These are phyloP conservation scores for Rhabdomys dilectus DNA, from an alignment of 2,113 vertebrate species.

Conservation along the genomic window DNA sequence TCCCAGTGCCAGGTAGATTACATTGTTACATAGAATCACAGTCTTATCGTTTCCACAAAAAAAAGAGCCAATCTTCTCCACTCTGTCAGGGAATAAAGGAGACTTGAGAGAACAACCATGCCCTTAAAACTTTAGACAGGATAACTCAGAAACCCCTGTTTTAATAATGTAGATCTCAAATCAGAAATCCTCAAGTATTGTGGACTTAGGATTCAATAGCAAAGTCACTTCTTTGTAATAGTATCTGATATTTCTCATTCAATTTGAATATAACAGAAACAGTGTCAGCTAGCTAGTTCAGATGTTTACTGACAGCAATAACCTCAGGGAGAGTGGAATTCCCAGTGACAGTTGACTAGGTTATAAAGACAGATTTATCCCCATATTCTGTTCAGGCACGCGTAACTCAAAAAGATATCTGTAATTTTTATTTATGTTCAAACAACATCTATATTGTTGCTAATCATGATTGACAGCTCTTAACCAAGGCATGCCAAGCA, in stretches of 20 bases:
- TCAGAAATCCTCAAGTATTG: slow-evolving; percentile 62
- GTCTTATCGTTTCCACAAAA: slow-evolving; percentile 8
- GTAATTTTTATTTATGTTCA: slow-evolving; percentile 80
- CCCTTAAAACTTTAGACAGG: slow-evolving; percentile 61
- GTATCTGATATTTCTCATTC: slow-evolving; percentile 84
- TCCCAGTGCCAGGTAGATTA: slow-evolving; percentile 1
- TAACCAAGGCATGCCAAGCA: slow-evolving; percentile 60
- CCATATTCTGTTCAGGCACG: slow-evolving; percentile 76
- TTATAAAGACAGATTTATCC: slow-evolving; percentile 77
- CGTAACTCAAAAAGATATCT: slow-evolving; percentile 72
- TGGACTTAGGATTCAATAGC: slow-evolving; percentile 63
- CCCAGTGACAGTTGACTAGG: slow-evolving; percentile 83
- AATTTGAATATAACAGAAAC: slow-evolving; percentile 81
- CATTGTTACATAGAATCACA: neutral
- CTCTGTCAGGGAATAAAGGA: neutral
- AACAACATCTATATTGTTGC: slow-evolving; percentile 78
- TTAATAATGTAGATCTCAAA: slow-evolving; percentile 65
- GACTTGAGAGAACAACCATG: slow-evolving; percentile 29
- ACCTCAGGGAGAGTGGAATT: slow-evolving; percentile 82
- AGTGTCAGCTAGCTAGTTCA: slow-evolving; percentile 75
- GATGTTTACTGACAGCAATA: slow-evolving; percentile 84
- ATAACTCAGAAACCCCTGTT: slow-evolving; percentile 69
- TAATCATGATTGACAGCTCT: slow-evolving; percentile 83
- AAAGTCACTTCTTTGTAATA: slow-evolving; percentile 76
- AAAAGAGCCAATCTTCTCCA: slow-evolving; percentile 29